Percentiles rank a stretch among this genome's conserved stretches.
These are phyloP conservation scores for Matsumurasca onukii DNA, from an alignment of 1,140 invertebrate species.

Conservation along the genomic window DNA sequence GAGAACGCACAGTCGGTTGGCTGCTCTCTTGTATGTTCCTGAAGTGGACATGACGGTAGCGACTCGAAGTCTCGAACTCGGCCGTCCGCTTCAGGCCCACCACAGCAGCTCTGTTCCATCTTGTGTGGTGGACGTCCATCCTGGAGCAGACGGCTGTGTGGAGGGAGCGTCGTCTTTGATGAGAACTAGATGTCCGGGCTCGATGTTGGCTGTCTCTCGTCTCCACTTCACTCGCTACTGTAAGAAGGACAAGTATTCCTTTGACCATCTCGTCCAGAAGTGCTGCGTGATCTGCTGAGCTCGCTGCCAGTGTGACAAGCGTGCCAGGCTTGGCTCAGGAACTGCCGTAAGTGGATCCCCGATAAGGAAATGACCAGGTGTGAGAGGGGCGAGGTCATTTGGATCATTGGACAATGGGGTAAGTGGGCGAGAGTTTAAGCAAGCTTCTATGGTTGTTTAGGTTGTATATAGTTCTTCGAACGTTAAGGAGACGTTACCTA, in stretches of 20 bases:
- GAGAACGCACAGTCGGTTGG: neutral
- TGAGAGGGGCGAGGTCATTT: conserved; percentile 38
- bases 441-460: conserved; percentile 42
- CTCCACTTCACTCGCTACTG: conserved; percentile 35
- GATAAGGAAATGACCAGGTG: conserved; percentile 44
- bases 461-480: conserved; percentile 46
- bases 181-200: conserved; percentile 2
- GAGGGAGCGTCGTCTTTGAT: conserved; percentile 29
- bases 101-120: conserved; percentile 27
- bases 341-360: conserved; percentile 41
- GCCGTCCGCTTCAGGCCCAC: too few species aligned
- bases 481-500: conserved; percentile 26
- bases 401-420: conserved; percentile 38
- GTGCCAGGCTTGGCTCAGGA: conserved; percentile 43
- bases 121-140: neutral
- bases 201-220: neutral
- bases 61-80: conserved; percentile 11
- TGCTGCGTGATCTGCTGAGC: conserved; percentile 42
- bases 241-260: conserved; percentile 33
- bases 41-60: conserved; percentile 11
- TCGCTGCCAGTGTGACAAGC: conserved; percentile 35
- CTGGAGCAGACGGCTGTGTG: conserved; percentile 16
- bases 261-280: conserved; percentile 43
- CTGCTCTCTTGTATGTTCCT: neutral
- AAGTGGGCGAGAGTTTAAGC: conserved; percentile 43